Conservation (phyloP, 2,888 invertebrate species). For the Lepidocyrtinus sp. region DNA sequence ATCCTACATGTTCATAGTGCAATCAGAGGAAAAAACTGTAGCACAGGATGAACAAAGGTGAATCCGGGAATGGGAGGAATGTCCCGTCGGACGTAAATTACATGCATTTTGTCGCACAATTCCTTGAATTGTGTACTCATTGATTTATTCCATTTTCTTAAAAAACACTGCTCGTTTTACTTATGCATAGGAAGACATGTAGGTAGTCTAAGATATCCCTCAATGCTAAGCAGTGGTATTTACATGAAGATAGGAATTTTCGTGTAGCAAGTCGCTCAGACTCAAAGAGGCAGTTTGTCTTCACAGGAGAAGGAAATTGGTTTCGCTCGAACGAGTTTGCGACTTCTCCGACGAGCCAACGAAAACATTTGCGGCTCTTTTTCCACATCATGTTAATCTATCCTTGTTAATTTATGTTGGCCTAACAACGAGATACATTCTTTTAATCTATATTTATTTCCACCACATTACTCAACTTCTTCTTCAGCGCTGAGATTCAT, state of each 20-base stretch:
- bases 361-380: constrained; percentile 70
- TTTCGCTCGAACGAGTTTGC: constrained; percentile 70
- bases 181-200: too few species aligned
- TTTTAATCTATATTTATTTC: constrained; percentile 70
- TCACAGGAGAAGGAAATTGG: constrained; percentile 70
- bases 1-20: too few species aligned
- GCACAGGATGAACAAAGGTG: too few species aligned
- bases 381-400: constrained; percentile 70
- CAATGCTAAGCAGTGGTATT: constrained; percentile 27
- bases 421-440: constrained; percentile 70
- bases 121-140: not conserved
- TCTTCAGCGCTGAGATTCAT: not conserved
- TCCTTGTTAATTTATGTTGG: constrained; percentile 71
- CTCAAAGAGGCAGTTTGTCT: constrained; percentile 70
- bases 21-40: too few species aligned
- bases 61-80: too few species aligned
- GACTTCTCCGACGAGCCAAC: constrained; percentile 70
- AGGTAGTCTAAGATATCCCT: too few species aligned
- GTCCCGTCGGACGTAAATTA: too few species aligned
- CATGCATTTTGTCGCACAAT: constrained; percentile 1
- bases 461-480: constrained; percentile 61
- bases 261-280: constrained; percentile 56
- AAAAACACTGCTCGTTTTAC: too few species aligned
- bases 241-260: constrained; percentile 8
- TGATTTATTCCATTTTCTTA: not conserved